Base-by-base conservation (phyloP, 2,888 invertebrate genomes). In the Vesta saturnalis region DNA sequence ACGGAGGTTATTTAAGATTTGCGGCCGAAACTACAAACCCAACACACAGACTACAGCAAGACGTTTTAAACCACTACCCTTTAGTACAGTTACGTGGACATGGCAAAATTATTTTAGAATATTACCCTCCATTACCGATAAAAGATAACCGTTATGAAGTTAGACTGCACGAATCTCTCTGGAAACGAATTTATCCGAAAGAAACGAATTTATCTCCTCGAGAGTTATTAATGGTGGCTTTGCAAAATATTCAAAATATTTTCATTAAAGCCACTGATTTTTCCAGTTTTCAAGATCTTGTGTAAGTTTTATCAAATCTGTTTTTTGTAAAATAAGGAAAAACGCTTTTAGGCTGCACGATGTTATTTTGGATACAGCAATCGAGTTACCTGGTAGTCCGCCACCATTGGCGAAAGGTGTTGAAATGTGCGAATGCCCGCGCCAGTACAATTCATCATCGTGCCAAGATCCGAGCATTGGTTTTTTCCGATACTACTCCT, bases 401-500 rank as follows among this genome's bases (percentile, higher is more conserved):
- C 90, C 88, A 70, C 89, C 89, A n/a, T 80, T 89, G 47, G 94
- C 95, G 0, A 88, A 88, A 23, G 94, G 95, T 0, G 91, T 97
- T 1, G 97, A 97, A 83, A 86, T 92, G 67, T 97, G 97, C 82
- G 88, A 89, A 55, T 97, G 97, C 79, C 93, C 95, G 0, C 85
- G 86, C 0, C 88, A 89, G 68, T 97, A 96, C 85, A 89, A 91
- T 72, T 94, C 95, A 0, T 88, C 91, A 0, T 98, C 97, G 0
- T 99, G 99, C 83, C 98, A 97, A 85, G 91, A 92, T 80, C 94
- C 95, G 0, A 92, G 91, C 43, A 83, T 87, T 5, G 98, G 97
- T 0, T 96, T 91, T 83, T 94, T 90, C 78, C 86, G 94, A 60
- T 92, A 93, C 88, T 90, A 91, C 81, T 89, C 90, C 52, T 80